Conservation (phyloP, 37 sponge, comb jelly and placozoan genomes). For the Beroe forskalii region DNA sequence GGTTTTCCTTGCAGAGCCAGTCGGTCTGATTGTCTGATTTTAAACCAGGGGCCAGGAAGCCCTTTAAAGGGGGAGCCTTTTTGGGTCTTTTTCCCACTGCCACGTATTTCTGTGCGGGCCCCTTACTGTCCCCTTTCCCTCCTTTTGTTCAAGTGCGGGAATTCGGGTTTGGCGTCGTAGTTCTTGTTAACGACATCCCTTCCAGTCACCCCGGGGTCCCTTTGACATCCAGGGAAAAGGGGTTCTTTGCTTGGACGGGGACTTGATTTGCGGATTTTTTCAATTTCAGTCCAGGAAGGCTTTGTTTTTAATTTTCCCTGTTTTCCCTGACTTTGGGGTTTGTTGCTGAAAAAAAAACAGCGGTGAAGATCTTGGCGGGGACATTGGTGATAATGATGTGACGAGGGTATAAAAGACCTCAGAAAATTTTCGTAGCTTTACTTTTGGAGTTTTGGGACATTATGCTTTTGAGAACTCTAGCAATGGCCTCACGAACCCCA, state of each 20-base stretch:
- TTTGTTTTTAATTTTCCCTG: background rate
- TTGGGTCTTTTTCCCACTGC: background rate
- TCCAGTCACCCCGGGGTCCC: too few species aligned
- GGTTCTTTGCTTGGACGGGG: background rate
- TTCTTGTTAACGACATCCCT: too few species aligned
- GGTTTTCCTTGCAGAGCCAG: background rate
- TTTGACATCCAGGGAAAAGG: background rate
- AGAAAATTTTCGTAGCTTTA: too few species aligned
- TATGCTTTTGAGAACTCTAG: too few species aligned
- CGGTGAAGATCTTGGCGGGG: background rate
- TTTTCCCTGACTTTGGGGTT: background rate
- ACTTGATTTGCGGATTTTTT: background rate
- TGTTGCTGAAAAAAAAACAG: background rate
- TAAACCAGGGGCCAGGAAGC: background rate
- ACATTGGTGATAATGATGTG: too few species aligned
- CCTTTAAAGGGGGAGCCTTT: background rate
- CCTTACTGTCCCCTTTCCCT: background rate
- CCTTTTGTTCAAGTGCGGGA: background rate
- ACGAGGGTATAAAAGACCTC: too few species aligned
- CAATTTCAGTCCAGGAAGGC: background rate
- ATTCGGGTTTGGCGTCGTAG: background rate
- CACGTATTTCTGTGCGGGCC: background rate
- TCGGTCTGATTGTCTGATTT: background rate
- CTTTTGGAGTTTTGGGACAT: too few species aligned
- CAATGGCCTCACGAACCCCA: too few species aligned